Percentiles rank a stretch among this genome's conserved stretches.
Conservation (phyloP, 2,888 invertebrate genomes). For the Melinaea menophilus region DNA sequence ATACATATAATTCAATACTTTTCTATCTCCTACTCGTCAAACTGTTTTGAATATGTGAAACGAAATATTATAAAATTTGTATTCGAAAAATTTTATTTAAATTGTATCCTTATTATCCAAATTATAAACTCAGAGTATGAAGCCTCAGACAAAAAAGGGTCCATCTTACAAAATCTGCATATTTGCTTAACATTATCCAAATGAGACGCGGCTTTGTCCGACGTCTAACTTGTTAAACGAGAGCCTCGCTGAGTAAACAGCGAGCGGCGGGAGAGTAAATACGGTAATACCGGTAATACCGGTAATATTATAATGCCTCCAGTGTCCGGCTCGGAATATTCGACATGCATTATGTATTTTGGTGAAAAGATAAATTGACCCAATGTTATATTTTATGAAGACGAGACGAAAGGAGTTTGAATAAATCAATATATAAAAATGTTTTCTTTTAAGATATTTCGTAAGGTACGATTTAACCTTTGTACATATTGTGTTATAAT, state of each 20-base stretch:
- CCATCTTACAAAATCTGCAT: constrained; percentile 22
- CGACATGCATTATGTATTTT: constrained; percentile 1
- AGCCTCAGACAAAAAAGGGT: constrained; percentile 10
- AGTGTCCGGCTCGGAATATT: constrained; percentile 28
- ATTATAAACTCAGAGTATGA: background rate
- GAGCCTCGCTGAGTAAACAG: constrained; percentile 62
- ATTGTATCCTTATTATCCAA: background rate
- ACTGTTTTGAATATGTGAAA: background rate
- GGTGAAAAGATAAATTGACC: background rate
- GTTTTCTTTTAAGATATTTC: too few species aligned
- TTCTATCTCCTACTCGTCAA: too few species aligned
- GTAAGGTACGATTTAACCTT: too few species aligned
- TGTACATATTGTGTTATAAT: too few species aligned
- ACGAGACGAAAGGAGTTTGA: background rate
- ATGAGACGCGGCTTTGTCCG: constrained; percentile 58
- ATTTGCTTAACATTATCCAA: constrained; percentile 55
- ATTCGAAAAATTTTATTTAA: background rate
- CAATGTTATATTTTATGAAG: background rate
- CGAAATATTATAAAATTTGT: background rate
- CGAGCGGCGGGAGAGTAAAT: constrained; percentile 47
- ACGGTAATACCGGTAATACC: constrained; percentile 34
- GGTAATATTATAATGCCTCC: constrained; percentile 31
- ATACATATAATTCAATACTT: too few species aligned
- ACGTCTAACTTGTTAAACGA: constrained; percentile 68
- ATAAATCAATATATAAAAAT: background rate